A percentile compares a stretch with the other conserved stretches of the same genome.
Conservation (phyloP, 2,797 vertebrate species). For the Sparidentex hasta region DNA sequence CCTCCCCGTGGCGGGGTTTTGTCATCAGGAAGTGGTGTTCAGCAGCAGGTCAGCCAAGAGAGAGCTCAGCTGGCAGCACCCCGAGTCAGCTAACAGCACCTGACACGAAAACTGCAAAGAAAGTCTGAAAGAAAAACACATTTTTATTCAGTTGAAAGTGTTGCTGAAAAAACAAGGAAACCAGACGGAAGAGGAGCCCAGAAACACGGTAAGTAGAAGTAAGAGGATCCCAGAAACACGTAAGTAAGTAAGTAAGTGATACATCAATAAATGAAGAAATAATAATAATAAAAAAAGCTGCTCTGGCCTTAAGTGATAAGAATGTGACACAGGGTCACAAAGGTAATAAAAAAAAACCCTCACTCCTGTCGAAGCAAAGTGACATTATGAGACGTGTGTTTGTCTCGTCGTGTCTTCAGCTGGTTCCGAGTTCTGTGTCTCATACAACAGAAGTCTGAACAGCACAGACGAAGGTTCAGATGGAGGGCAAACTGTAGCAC, state of each 20-base stretch:
- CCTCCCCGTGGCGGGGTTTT: slow-evolving; percentile 57
- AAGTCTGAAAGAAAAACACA: fast-evolving
- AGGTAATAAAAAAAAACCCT: too few species aligned
- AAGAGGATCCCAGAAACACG: background rate
- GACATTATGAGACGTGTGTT: too few species aligned
- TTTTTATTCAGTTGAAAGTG: too few species aligned
- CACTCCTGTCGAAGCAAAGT: background rate
- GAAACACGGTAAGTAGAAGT: background rate
- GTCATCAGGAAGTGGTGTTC: slow-evolving; percentile 7
- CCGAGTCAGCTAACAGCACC: fast-evolving
- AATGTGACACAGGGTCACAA: too few species aligned
- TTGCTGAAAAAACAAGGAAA: too few species aligned
- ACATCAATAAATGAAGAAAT: too few species aligned
- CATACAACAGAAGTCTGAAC: background rate
- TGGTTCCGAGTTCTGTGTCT: background rate
- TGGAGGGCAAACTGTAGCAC: background rate
- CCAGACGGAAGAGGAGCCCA: background rate
- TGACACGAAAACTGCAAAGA: background rate
- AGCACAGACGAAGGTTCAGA: background rate
- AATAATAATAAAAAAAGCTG: too few species aligned
- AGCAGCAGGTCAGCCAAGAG: background rate
- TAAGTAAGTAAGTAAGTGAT: too few species aligned
- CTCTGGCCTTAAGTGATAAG: background rate
- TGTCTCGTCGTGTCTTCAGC: background rate
- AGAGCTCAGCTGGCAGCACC: too few species aligned